Conservation (phyloP, 2,113 vertebrate species). For the Mus musculus region DNA sequence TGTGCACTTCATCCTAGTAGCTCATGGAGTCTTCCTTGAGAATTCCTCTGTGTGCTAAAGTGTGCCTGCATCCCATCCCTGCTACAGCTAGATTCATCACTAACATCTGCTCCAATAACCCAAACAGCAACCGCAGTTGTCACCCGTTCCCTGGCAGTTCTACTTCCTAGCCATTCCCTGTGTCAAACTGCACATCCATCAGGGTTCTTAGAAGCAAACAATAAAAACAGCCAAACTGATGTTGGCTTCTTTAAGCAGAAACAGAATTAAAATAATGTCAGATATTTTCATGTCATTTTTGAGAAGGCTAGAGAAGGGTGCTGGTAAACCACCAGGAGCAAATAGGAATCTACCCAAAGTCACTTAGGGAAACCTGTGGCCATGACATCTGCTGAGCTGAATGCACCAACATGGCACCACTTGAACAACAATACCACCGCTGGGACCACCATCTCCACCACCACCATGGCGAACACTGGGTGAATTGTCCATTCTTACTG, state of each 20-base stretch:
- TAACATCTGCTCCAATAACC: neutral
- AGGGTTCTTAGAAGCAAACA: neutral
- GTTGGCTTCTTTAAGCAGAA: constrained; percentile 4
- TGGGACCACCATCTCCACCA: neutral
- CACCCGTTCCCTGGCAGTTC: neutral
- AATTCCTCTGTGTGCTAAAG: neutral
- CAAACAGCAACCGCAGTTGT: neutral
- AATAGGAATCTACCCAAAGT: neutral
- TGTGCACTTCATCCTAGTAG: neutral
- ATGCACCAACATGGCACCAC: neutral
- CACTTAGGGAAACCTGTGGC: neutral
- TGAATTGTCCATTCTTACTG: neutral
- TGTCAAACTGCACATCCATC: constrained; percentile 21
- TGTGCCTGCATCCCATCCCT: neutral
- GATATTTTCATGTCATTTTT: neutral
- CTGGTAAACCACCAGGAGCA: constrained; percentile 12
- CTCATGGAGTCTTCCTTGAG: neutral
- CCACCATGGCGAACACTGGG: neutral
- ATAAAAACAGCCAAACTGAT: constrained; percentile 53
- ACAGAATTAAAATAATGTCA: constrained; percentile 23
- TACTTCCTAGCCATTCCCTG: constrained; percentile 40
- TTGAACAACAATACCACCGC: neutral
- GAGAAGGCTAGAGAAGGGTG: neutral
- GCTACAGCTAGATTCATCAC: neutral
- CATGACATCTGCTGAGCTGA: neutral